These are phyloP conservation scores for Ashinkailepas kermadecensis DNA, from an alignment of 2,888 invertebrate species.

Conservation along the genomic window DNA sequence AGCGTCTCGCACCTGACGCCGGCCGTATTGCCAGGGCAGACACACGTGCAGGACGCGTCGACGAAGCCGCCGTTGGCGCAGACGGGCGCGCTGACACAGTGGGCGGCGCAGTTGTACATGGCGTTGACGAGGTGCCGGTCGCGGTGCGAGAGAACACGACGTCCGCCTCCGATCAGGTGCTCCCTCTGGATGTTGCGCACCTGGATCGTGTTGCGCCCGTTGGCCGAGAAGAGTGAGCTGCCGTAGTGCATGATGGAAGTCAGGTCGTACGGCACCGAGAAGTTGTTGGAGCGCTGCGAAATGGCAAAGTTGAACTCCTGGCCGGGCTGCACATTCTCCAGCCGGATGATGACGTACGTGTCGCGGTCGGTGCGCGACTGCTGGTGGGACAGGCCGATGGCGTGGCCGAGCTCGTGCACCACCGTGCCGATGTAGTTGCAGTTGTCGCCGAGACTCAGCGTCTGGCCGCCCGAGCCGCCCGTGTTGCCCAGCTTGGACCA, in stretches of 20 bases:
- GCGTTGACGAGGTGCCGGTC: slow-evolving; percentile 35
- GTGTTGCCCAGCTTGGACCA: background rate
- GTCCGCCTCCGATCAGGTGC: slow-evolving; percentile 37
- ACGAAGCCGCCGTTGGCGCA: slow-evolving; percentile 26
- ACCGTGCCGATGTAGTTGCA: slow-evolving; percentile 37
- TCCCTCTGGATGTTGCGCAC: slow-evolving; percentile 33
- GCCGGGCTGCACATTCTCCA: slow-evolving; percentile 33
- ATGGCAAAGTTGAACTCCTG: background rate
- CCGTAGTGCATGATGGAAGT: slow-evolving; percentile 24
- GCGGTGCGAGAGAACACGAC: slow-evolving; percentile 34
- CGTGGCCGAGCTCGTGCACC: slow-evolving; percentile 36
- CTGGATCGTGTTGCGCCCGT: slow-evolving; percentile 1
- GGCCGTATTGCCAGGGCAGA: slow-evolving; percentile 25
- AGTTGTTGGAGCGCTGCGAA: background rate
- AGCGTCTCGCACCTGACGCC: slow-evolving; percentile 24
- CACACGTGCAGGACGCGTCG: slow-evolving; percentile 23
- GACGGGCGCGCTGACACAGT: slow-evolving; percentile 13
- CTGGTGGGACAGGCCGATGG: slow-evolving; percentile 43
- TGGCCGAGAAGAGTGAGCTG: background rate
- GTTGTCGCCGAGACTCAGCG: slow-evolving; percentile 43
- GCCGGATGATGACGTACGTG: slow-evolving; percentile 38
- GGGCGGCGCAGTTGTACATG: slow-evolving; percentile 34
- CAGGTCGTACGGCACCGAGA: slow-evolving; percentile 16
- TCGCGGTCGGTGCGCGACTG: slow-evolving; percentile 42
- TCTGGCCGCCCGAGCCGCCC: slow-evolving; percentile 39